These are phyloP conservation scores for Teleogryllus oceanicus DNA, from an alignment of 2,888 invertebrate genomes.

Conservation along the genomic window DNA sequence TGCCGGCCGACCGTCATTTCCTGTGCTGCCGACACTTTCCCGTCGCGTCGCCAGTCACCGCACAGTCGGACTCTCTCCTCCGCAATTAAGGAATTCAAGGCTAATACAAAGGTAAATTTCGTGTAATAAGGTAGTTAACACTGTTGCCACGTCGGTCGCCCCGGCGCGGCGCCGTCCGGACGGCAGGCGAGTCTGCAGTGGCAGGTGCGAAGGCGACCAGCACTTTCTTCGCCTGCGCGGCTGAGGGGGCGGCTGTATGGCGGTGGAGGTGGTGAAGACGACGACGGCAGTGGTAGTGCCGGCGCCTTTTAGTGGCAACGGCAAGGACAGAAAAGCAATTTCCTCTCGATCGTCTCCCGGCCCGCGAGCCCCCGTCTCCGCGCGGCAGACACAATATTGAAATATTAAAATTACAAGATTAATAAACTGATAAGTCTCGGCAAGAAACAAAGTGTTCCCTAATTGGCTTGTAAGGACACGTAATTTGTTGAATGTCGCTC, in stretches of 20 bases:
- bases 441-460: slow-evolving; percentile 18
- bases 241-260: background rate
- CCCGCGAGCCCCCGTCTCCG: background rate
- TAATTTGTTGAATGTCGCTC: slow-evolving; percentile 18
- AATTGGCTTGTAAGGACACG: slow-evolving; percentile 18
- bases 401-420: slow-evolving; percentile 18
- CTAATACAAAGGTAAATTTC: no score
- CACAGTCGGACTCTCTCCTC: no score
- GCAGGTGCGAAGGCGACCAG: no score
- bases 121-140: no score
- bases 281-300: background rate
- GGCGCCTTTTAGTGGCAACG: background rate
- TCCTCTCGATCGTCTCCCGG: background rate
- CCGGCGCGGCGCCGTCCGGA: no score
- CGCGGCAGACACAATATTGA: slow-evolving; percentile 1
- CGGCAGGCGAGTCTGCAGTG: no score
- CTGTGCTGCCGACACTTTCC: no score
- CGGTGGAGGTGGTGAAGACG: background rate
- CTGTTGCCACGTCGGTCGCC: no score
- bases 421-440: background rate
- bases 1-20: no score
- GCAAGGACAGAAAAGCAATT: background rate
- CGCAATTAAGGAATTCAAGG: no score
- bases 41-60: no score
- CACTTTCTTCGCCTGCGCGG: background rate